Evolutionary conservation across 2,797 vertebrate species (phyloP).

Genomic region (Anguilla megastoma): DNA sequence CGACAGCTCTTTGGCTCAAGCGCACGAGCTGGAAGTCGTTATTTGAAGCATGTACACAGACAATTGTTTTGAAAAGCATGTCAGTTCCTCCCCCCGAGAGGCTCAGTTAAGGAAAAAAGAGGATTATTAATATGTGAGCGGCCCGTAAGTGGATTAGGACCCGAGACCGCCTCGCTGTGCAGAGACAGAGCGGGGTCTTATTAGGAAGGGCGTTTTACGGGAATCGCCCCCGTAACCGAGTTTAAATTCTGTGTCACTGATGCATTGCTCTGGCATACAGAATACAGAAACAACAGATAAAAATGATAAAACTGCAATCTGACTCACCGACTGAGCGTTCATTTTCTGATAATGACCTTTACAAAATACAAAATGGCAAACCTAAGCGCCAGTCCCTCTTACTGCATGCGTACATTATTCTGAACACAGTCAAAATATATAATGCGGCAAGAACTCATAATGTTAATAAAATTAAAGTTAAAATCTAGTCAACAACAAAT

Average conservation of each 20-base stretch:
- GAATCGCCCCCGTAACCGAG: slow-evolving; percentile 40
- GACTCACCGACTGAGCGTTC: slow-evolving; percentile 46
- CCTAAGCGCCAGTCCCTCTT: slow-evolving; percentile 29
- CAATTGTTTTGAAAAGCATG: background rate
- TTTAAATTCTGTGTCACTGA: slow-evolving; percentile 44
- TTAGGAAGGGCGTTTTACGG: slow-evolving; percentile 13
- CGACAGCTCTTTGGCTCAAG: background rate
- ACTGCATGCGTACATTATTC: slow-evolving; percentile 31
- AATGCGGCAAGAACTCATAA: background rate
- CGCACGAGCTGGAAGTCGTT: background rate
- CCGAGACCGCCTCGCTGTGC: background rate
- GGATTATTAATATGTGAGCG: slow-evolving; percentile 28
- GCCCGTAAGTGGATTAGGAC: background rate
- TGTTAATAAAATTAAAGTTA: slow-evolving; percentile 20
- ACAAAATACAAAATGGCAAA: background rate
- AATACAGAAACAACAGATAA: slow-evolving; percentile 37
- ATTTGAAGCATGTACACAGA: background rate
- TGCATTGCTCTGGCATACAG: slow-evolving; percentile 13
- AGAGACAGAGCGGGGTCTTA: slow-evolving; percentile 26
- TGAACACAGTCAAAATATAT: slow-evolving; percentile 29
- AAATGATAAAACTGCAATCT: slow-evolving; percentile 44
- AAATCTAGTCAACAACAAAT: background rate
- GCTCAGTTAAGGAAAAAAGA: background rate
- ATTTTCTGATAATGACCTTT: slow-evolving; percentile 35
- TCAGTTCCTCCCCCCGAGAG: background rate